These are phyloP conservation scores for Cyrtorhinus lividipennis DNA, from an alignment of 1,140 invertebrate genomes.

Conservation along the genomic window DNA sequence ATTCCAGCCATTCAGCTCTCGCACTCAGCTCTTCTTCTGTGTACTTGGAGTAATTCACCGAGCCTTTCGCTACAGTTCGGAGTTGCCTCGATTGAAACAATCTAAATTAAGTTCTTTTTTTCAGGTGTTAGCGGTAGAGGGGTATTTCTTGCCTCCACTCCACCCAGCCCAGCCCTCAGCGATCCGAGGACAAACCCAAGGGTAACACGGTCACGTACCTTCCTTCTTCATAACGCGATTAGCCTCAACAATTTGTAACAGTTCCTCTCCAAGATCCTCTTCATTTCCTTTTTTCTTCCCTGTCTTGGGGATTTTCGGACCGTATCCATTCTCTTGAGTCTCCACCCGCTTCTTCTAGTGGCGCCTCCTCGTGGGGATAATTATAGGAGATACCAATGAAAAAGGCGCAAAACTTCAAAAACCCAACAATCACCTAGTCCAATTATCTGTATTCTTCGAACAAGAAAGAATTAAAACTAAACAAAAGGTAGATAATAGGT, in stretches of 20 bases:
- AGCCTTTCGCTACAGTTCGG: too few relatives aligned
- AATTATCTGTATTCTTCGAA: too few relatives aligned
- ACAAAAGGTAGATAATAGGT: too few relatives aligned
- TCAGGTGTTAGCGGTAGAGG: not conserved
- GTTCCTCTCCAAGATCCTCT: not conserved
- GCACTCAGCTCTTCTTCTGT: too few relatives aligned
- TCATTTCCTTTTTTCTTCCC: not conserved
- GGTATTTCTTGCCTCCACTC: not conserved
- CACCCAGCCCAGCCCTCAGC: not conserved
- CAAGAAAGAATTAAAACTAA: too few relatives aligned
- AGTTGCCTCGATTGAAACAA: not conserved
- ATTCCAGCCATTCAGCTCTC: too few relatives aligned
- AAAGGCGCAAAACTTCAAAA: not conserved
- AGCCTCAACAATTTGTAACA: constrained; percentile 5
- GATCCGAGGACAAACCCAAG: not conserved
- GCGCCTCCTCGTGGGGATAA: not conserved
- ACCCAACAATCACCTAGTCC: too few relatives aligned
- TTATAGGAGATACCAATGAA: not conserved
- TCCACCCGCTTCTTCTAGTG: not conserved
- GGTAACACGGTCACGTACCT: constrained; percentile 8
- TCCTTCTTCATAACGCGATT: not conserved
- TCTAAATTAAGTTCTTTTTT: not conserved
- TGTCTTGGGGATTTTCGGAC: not conserved
- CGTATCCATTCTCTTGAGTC: not conserved
- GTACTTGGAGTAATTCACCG: too few relatives aligned